A percentile compares a stretch with the other conserved stretches of the same genome.
phyloP scores from a whole-genome alignment of 2,113 vertebrate species.

The Misgurnus mizolepis region DNA sequence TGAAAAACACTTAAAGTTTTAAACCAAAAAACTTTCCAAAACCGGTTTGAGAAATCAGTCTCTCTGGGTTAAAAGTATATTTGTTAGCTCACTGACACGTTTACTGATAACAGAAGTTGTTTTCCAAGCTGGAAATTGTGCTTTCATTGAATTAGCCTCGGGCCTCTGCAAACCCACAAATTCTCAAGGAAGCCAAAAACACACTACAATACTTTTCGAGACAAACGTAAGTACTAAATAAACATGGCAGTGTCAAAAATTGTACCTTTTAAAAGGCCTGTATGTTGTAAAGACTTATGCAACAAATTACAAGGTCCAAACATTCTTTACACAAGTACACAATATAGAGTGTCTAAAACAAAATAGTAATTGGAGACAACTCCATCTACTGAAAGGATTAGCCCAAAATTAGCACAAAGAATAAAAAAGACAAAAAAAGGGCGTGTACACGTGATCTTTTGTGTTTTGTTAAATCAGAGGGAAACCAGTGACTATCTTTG shows the following conservation, averaged over 20 bases:
- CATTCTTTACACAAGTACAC: too few relatives aligned
- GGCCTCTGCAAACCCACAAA: slow-evolving; percentile 7
- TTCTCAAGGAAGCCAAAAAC: background rate
- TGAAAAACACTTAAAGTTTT: too few relatives aligned
- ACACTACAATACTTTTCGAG: background rate
- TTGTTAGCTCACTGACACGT: background rate
- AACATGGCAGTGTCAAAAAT: background rate
- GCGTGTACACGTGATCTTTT: slow-evolving; percentile 3
- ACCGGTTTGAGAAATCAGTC: background rate
- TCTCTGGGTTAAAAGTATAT: background rate
- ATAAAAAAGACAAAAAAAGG: background rate
- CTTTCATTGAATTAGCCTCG: slow-evolving; percentile 7
- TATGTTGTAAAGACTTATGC: background rate
- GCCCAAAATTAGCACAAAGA: background rate
- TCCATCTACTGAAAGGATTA: background rate
- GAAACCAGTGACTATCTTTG: slow-evolving; percentile 17
- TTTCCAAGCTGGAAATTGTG: background rate
- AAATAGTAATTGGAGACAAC: background rate
- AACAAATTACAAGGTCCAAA: too few relatives aligned
- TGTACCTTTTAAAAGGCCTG: background rate
- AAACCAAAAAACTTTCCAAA: too few relatives aligned
- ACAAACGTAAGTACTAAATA: background rate
- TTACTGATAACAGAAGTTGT: slow-evolving; percentile 5
- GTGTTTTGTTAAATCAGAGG: slow-evolving; percentile 13
- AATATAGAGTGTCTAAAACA: background rate